Evolutionary conservation across 2,113 vertebrate genomes (phyloP).

Genomic region (rabbit (Oryctolagus cuniculus)): DNA sequence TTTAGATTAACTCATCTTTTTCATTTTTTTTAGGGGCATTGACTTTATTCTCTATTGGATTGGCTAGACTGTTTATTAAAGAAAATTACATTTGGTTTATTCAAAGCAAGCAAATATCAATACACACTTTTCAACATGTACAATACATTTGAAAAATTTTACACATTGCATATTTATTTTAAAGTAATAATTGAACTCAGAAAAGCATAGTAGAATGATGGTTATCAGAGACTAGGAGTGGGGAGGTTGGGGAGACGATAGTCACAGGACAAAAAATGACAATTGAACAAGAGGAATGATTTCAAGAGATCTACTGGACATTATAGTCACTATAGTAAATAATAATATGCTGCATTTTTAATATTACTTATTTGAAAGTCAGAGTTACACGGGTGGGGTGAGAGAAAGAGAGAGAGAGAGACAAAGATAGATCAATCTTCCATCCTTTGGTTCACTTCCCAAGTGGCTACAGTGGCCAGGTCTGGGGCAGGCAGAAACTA

Average conservation of each 20-base stretch:
- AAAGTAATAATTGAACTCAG: not conserved
- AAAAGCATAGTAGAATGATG: not conserved
- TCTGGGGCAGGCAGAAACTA: too few species aligned
- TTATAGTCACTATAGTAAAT: not conserved
- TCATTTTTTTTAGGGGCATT: not conserved
- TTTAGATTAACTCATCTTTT: not conserved
- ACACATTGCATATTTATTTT: not conserved
- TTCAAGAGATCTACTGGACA: not conserved
- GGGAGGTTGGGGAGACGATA: not conserved
- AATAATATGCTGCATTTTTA: not conserved
- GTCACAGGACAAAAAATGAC: not conserved
- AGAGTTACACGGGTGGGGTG: too few species aligned
- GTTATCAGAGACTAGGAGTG: not conserved
- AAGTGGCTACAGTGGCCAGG: too few species aligned
- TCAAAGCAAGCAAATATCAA: conserved; percentile 6
- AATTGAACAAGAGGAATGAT: not conserved
- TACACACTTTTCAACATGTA: not conserved
- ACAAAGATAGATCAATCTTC: too few species aligned
- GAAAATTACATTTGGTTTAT: conserved; percentile 1
- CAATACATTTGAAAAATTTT: not conserved
- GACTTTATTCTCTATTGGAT: conserved; percentile 36
- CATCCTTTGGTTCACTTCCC: too few species aligned
- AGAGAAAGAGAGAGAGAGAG: too few species aligned
- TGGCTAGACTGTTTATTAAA: not conserved
- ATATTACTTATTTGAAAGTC: too few species aligned